Base-by-base conservation (phyloP, 92 coral and sea anemone genomes). In the Paramuricea clavata region DNA sequence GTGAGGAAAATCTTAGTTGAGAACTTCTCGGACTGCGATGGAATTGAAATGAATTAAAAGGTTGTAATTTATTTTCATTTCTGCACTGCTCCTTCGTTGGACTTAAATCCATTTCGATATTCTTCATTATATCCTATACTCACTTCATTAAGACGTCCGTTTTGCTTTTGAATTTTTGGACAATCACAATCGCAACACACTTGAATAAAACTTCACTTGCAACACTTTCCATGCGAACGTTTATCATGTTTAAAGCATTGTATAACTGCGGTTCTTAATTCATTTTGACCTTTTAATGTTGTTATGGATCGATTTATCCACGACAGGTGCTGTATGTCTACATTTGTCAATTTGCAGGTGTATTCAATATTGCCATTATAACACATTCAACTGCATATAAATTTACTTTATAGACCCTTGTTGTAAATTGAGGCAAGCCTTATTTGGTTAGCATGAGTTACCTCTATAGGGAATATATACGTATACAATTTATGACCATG, bases 281-380 rank as follows among this genome's bases (percentile, higher is more conserved):
- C n/a, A 27, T 26, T 57, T 57, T 57, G 67, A 57, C 31, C 30
- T 57, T 17, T 31, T 11, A 64, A 3, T 30, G 39, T 16, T 26
- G 35, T 64, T 64, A 21, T 64, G 33, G 12, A 22, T 15, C 62
- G 25, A 54, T 23, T 23, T 15, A 12, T 39, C 39, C 35, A 19
- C 39, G 39, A 64, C 39, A 64, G 70, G 70, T 64, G 70, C 34
- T 27, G 8, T 27, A 16, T 57, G 65, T 57, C 70, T 30, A 64
- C 25, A 64, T 12, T 30, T 27, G 70, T 64, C 6, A 64, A 6
- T 64, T 64, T 64, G 70, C 70, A 64, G 70, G 70, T 64, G 70
- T 9, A 64, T 30, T 64, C 35, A 26, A 64, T 21, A 54, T 64
- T 30, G 2, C 21, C 70, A 64, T 64, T 30, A 64, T 27, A 26